phyloP scores from a whole-genome alignment of 2,888 invertebrate species.

The Lepeophtheirus nordmannii region DNA sequence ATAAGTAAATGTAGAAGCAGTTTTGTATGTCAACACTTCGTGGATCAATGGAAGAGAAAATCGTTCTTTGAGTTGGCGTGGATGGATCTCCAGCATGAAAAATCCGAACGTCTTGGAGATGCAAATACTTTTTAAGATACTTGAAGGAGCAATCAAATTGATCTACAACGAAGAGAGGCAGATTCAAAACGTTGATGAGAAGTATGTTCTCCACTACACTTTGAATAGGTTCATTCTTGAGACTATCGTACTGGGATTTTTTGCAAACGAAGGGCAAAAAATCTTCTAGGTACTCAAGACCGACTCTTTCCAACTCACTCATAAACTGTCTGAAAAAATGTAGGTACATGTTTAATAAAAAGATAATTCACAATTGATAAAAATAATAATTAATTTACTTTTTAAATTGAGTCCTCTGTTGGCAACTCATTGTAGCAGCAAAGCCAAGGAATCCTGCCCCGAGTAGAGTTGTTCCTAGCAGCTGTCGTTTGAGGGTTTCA shows the following conservation, averaged over 20 bases:
- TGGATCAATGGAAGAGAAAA: slow-evolving; percentile 3
- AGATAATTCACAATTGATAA: too few species aligned
- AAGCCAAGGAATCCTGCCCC: not conserved
- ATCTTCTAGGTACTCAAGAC: not conserved
- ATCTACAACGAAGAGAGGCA: not conserved
- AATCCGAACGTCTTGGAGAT: not conserved
- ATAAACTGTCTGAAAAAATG: not conserved
- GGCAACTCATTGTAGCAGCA: not conserved
- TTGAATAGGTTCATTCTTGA: slow-evolving; percentile 4
- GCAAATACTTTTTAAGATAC: not conserved
- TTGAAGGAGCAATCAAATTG: not conserved
- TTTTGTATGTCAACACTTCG: not conserved
- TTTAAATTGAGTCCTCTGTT: not conserved
- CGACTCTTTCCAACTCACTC: not conserved
- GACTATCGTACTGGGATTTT: not conserved
- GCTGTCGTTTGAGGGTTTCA: not conserved
- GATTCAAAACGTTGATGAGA: not conserved
- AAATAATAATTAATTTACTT: not conserved
- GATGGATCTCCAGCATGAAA: not conserved
- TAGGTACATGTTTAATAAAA: not conserved
- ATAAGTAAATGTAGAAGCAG: slow-evolving; percentile 1
- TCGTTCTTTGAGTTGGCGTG: not conserved
- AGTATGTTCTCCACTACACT: not conserved
- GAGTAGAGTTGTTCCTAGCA: not conserved
- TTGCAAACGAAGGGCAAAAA: not conserved